Evolutionary conservation across 1,140 invertebrate species (phyloP).

Genomic region (Idris sp.): DNA sequence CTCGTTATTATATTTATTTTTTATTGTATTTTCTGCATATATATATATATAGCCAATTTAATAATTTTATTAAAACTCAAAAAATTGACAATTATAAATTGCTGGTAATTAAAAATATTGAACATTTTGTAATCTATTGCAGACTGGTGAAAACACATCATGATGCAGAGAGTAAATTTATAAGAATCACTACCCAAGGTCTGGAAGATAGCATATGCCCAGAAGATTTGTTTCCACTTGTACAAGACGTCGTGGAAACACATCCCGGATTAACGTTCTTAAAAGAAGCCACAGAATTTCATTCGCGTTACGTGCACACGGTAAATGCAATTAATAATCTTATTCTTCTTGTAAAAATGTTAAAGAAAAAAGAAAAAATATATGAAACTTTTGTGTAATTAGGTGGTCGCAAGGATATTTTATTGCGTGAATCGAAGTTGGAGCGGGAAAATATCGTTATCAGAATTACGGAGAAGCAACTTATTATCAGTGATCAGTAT

Average conservation of each 20-base stretch:
- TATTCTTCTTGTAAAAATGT: too few species aligned
- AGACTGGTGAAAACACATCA: slow-evolving; percentile 88
- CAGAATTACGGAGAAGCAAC: slow-evolving; percentile 95
- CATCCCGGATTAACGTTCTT: slow-evolving; percentile 98
- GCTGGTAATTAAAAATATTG: too few species aligned
- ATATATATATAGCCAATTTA: too few species aligned
- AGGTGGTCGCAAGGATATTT: slow-evolving; percentile 98
- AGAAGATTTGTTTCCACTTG: slow-evolving; percentile 94
- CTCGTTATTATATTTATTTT: too few species aligned
- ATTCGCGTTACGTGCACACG: slow-evolving; percentile 98
- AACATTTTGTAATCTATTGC: too few species aligned
- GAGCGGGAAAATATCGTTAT: slow-evolving; percentile 93
- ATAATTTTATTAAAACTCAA: not conserved
- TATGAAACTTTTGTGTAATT: slow-evolving; percentile 25
- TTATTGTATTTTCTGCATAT: slow-evolving; percentile 8
- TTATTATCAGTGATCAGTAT: slow-evolving; percentile 87
- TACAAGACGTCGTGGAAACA: slow-evolving; percentile 99
- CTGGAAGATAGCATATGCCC: slow-evolving; percentile 83
- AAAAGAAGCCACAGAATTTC: slow-evolving; percentile 98
- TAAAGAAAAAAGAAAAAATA: too few species aligned
- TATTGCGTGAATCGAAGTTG: slow-evolving; percentile 99
- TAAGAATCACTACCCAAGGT: slow-evolving; percentile 88
- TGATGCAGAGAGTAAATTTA: slow-evolving; percentile 93
- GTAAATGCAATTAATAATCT: slow-evolving; percentile 76
- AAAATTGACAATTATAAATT: not conserved